Evolutionary conservation across 2,888 invertebrate species (phyloP).

Genomic region (Caenorhabditis sp.): DNA sequence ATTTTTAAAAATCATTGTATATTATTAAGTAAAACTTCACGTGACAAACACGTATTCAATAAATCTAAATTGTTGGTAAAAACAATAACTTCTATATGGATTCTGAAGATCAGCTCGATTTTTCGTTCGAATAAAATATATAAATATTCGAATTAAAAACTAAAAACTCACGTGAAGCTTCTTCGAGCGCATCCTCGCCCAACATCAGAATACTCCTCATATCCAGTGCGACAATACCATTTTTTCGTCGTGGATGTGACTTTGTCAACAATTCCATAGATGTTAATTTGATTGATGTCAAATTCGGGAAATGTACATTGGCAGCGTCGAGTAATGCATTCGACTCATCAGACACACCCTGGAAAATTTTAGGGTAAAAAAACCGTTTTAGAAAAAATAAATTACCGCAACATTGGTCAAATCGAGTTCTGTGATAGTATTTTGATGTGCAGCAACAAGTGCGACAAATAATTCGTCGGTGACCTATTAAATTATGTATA

Average conservation of each 20-base stretch:
- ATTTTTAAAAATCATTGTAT: no score
- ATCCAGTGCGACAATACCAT: constrained; percentile 46
- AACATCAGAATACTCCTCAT: constrained; percentile 46
- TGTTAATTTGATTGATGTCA: constrained; percentile 43
- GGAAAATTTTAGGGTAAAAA: no score
- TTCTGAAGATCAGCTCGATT: no score
- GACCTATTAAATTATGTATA: constrained; percentile 17
- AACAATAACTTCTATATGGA: no score
- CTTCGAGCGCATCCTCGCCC: constrained; percentile 52
- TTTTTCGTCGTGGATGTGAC: constrained; percentile 46
- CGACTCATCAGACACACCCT: constrained; percentile 40
- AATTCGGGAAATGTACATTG: constrained; percentile 36
- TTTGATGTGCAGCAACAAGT: constrained; percentile 44
- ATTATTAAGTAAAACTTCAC: no score
- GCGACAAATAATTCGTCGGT: constrained; percentile 45
- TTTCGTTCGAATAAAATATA: no score
- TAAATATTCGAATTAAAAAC: background rate
- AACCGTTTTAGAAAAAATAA: no score
- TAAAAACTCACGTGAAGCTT: constrained; percentile 17
- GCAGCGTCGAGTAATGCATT: constrained; percentile 41
- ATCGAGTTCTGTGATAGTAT: constrained; percentile 41
- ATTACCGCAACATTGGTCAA: constrained; percentile 48
- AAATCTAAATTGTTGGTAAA: no score
- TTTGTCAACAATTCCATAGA: constrained; percentile 51
- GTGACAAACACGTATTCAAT: no score